These are phyloP conservation scores for Pocillopora meandrina DNA, from an alignment of 92 coral and sea anemone genomes.

Conservation along the genomic window DNA sequence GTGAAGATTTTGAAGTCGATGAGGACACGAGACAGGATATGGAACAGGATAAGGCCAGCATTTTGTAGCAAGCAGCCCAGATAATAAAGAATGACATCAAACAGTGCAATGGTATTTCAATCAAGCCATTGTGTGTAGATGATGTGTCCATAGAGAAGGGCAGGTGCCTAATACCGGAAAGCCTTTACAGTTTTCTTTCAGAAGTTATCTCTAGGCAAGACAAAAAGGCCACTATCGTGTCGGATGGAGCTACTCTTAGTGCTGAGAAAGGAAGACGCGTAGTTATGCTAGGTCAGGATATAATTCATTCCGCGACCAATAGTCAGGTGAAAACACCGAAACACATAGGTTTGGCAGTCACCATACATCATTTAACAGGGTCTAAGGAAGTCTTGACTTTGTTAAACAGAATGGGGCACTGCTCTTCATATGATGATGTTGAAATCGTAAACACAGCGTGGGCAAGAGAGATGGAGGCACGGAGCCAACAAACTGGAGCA, in stretches of 20 bases:
- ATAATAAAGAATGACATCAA: slow-evolving; percentile 32
- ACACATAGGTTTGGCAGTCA: slow-evolving; percentile 51
- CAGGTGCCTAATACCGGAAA: slow-evolving; percentile 26
- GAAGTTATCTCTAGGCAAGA: slow-evolving; percentile 46
- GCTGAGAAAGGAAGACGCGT: slow-evolving; percentile 41
- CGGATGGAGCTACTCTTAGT: slow-evolving; percentile 36
- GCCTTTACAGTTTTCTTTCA: slow-evolving; percentile 51
- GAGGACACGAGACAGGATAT: background rate
- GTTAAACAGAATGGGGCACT: slow-evolving; percentile 48
- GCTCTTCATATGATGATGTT: slow-evolving; percentile 48
- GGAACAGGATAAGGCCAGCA: slow-evolving; percentile 7
- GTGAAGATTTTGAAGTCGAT: slow-evolving; percentile 11
- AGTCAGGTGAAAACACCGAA: slow-evolving; percentile 50
- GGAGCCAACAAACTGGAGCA: slow-evolving; percentile 15
- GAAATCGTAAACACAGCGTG: slow-evolving; percentile 22
- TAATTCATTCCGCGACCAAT: slow-evolving; percentile 25
- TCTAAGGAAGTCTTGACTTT: slow-evolving; percentile 46
- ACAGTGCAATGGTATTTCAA: slow-evolving; percentile 46
- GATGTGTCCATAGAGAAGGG: slow-evolving; percentile 38
- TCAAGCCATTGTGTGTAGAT: slow-evolving; percentile 22
- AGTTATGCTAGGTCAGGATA: slow-evolving; percentile 33
- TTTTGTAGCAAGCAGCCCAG: slow-evolving; percentile 41
- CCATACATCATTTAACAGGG: slow-evolving; percentile 48
- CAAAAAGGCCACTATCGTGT: slow-evolving; percentile 18
- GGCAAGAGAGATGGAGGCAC: slow-evolving; percentile 37